Evolutionary conservation across 2,797 vertebrate genomes (phyloP).

Genomic region (Podarcis lilfordi): DNA sequence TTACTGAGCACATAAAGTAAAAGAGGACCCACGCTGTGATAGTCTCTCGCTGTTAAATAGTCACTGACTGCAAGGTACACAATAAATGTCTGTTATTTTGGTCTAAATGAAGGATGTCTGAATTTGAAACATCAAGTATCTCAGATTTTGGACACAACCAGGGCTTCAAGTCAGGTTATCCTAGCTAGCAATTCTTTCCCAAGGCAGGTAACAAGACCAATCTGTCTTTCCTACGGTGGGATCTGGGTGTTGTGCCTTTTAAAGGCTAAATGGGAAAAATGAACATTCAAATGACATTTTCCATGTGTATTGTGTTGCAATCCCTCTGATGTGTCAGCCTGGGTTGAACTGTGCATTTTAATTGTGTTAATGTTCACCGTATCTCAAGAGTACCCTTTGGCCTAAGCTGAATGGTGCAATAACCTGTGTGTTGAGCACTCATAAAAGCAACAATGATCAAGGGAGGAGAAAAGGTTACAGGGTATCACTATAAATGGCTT

Average conservation of each 20-base stretch:
- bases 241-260: conserved; percentile 18
- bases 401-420: background rate
- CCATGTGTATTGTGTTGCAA: background rate
- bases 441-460: background rate
- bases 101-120: conserved; percentile 63
- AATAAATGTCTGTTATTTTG: conserved; percentile 55
- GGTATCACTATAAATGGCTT: background rate
- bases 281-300: background rate
- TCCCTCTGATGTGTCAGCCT: background rate
- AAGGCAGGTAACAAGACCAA: conserved; percentile 8
- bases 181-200: conserved; percentile 16
- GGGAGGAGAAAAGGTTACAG: background rate
- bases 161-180: conserved; percentile 55
- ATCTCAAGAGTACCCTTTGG: background rate
- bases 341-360: background rate
- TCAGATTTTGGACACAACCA: conserved; percentile 50
- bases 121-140: conserved; percentile 55
- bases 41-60: conserved; percentile 59
- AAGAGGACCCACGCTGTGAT: conserved; percentile 61
- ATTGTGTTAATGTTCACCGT: background rate
- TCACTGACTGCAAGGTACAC: conserved; percentile 44
- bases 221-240: conserved; percentile 41
- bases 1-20: conserved; percentile 86
- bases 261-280: conserved; percentile 6
- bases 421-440: background rate